Conservation (phyloP, 2,888 invertebrate genomes). For the Fragum fragum region DNA sequence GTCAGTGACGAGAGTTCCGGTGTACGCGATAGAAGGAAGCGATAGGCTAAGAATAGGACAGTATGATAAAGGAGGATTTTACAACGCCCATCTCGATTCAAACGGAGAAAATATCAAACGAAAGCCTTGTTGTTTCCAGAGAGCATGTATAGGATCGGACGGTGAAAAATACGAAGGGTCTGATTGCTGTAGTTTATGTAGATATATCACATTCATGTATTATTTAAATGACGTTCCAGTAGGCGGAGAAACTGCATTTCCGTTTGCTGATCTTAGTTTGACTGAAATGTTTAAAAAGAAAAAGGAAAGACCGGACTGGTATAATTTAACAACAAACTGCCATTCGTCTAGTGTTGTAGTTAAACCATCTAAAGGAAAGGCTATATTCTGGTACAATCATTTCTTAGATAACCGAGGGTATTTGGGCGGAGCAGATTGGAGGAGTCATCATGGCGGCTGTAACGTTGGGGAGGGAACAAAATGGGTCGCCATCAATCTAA, state of each 20-base stretch:
- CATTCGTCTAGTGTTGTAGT: conserved; percentile 67
- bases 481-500: conserved; percentile 82
- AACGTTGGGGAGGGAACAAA: conserved; percentile 76
- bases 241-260: conserved; percentile 81
- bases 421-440: conserved; percentile 69
- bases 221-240: conserved; percentile 78
- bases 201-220: conserved; percentile 73
- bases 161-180: conserved; percentile 10
- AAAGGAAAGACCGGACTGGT: conserved; percentile 13
- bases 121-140: conserved; percentile 66
- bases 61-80: conserved; percentile 69
- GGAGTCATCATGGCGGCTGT: conserved; percentile 78
- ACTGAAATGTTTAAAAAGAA: conserved; percentile 19
- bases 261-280: conserved; percentile 55
- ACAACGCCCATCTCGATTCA: conserved; percentile 73
- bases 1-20: conserved; percentile 53
- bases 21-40: conserved; percentile 61
- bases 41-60: conserved; percentile 66
- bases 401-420: conserved; percentile 70
- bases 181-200: conserved; percentile 54
- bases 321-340: conserved; percentile 65
- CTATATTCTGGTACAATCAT: conserved; percentile 81
- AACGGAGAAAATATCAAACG: conserved; percentile 20
- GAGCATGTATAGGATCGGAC: conserved; percentile 6
- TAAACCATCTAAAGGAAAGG: conserved; percentile 74